Evolutionary conservation across 2,113 vertebrate species (phyloP).

Genomic region (Muscicapa adusta): DNA sequence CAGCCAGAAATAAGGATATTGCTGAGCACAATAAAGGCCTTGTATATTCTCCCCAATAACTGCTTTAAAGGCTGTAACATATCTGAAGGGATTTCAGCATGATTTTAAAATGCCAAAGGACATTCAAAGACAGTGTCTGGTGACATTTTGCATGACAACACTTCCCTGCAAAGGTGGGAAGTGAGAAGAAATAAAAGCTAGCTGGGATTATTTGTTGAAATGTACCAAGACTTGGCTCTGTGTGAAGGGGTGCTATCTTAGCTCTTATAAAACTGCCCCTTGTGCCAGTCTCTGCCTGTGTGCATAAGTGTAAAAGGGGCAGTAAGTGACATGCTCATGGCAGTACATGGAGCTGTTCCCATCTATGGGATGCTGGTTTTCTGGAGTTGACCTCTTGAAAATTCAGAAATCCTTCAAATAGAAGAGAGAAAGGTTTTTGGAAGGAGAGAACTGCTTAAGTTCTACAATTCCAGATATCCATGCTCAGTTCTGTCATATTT

Average conservation of each 20-base stretch:
- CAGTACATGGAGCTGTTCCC: background rate
- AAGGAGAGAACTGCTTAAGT: background rate
- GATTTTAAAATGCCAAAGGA: background rate
- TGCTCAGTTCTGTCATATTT: background rate
- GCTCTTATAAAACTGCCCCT: background rate
- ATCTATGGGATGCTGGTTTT: rapidly evolving
- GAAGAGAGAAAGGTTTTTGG: background rate
- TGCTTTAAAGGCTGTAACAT: background rate
- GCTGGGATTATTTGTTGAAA: background rate
- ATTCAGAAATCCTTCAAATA: background rate
- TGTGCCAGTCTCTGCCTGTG: background rate
- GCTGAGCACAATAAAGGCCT: conserved; percentile 31
- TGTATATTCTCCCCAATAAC: background rate
- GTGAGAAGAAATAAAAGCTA: background rate
- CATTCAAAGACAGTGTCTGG: background rate
- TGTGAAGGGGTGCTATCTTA: background rate
- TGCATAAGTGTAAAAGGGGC: background rate
- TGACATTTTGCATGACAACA: background rate
- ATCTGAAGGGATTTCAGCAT: background rate
- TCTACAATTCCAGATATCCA: background rate
- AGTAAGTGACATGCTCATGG: background rate
- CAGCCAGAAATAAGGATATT: conserved; percentile 7
- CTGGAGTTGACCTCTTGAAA: background rate
- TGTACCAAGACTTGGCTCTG: background rate
- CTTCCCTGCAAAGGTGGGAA: background rate